Base-by-base conservation (phyloP, 2,797 vertebrate genomes). In the Neopelma chrysocephalum region DNA sequence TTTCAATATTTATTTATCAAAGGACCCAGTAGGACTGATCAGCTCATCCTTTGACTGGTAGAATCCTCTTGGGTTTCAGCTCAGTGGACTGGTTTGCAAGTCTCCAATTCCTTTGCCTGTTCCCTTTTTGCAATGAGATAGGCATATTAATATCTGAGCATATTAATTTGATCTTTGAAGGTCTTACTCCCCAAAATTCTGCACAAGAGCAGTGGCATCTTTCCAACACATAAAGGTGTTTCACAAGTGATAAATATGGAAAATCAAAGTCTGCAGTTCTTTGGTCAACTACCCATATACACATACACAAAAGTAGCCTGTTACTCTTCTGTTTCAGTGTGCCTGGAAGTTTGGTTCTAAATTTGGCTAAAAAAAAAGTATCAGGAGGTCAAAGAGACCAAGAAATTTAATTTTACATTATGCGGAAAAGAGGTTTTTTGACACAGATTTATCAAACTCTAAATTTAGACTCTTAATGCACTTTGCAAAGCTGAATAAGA, bases 401-500 rank as follows among this genome's bases (percentile, higher is more conserved):
- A 73, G 36, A 90, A 77, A 77, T 87, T 79, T 8, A 26, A 82
- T 82, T 84, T 84, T 36, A 71, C 38, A 42, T 53, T 70, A 70
- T 0, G 1, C 15, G 31, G n/a, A 66, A 62, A 25, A 51, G 50
- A 73, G 42, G 13, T 1, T 2, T 2, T 66, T 54, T 60, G 34
- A 79, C 47, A 82, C 1, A 12, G 45, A 81, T 78, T 64, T 69
- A 91, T 51, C n/a, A 69, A 91, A 62, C 51, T 77, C 82, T 79
- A 85, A 80, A 92, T 82, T 94, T 77, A 93, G 87, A 62, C 22
- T 48, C 51, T 71, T 72, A 48, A 66, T 31, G 70, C 20, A 54
- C 43, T 66, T 83, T 42, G 45, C 32, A 69, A 83, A 93, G 47
- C 36, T 70, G 50, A 81, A 27, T 0, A 69, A 26, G 27, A 34